phyloP scores from a whole-genome alignment of 2,888 invertebrate genomes.

The Catocala fraxini region DNA sequence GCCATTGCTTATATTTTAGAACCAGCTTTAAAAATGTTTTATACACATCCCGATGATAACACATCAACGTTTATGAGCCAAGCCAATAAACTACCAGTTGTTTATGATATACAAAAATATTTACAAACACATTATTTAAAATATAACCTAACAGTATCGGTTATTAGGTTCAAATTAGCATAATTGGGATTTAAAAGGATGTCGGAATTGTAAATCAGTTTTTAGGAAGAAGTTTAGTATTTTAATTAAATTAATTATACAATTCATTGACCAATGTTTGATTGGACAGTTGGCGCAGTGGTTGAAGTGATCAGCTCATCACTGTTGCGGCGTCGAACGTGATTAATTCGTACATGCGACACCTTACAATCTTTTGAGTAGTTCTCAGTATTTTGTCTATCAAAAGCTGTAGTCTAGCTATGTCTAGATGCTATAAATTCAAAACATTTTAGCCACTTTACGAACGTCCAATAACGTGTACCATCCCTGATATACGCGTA shows the following conservation, averaged over 20 bases:
- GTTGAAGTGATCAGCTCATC: too few species aligned
- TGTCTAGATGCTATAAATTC: too few species aligned
- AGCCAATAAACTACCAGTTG: constrained; percentile 54
- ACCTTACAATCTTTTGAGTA: too few species aligned
- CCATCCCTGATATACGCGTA: too few species aligned
- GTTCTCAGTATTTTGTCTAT: too few species aligned
- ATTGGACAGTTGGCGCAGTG: neutral
- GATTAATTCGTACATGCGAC: too few species aligned
- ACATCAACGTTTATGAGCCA: constrained; percentile 54
- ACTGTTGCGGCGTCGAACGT: too few species aligned
- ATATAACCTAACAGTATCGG: neutral
- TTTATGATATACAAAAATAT: constrained; percentile 55
- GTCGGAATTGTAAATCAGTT: neutral
- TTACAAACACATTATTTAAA: constrained; percentile 4
- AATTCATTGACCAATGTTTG: neutral
- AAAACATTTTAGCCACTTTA: too few species aligned
- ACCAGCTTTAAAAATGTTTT: constrained; percentile 21
- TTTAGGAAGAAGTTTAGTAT: neutral
- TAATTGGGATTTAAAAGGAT: constrained; percentile 1
- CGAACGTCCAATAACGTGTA: too few species aligned
- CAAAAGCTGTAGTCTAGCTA: too few species aligned
- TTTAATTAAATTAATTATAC: constrained; percentile 4
- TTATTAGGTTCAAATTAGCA: constrained; percentile 2
- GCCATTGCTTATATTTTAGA: constrained; percentile 21
- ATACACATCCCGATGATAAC: constrained; percentile 37